phyloP scores from a whole-genome alignment of 2,888 invertebrate genomes.

The Coleophora flavipennella region DNA sequence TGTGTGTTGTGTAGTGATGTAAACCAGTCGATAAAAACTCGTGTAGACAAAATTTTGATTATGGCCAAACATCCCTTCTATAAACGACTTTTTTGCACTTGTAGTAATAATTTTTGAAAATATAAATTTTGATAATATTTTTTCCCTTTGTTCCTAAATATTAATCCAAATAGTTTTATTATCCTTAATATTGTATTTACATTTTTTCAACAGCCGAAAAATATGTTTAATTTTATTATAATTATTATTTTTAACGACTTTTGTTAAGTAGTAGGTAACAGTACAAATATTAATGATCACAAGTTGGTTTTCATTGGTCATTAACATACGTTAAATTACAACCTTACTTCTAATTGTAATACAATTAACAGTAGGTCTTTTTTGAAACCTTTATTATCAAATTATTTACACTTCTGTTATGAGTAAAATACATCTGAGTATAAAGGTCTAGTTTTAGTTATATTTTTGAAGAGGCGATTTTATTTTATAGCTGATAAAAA shows the following conservation, averaged over 20 bases:
- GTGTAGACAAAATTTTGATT: slow-evolving; percentile 55
- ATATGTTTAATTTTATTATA: slow-evolving; percentile 70
- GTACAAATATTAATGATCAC: slow-evolving; percentile 75
- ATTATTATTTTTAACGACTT: slow-evolving; percentile 73
- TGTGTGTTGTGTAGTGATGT: slow-evolving; percentile 48
- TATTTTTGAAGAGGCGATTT: no score
- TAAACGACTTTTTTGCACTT: slow-evolving; percentile 64
- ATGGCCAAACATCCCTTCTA: slow-evolving; percentile 70
- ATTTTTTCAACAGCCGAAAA: slow-evolving; percentile 74
- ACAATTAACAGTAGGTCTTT: slow-evolving; percentile 66
- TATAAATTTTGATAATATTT: slow-evolving; percentile 74
- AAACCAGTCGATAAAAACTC: slow-evolving; percentile 61
- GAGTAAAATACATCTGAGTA: no score
- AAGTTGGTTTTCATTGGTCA: slow-evolving; percentile 75
- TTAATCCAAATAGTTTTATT: slow-evolving; percentile 73
- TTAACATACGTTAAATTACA: slow-evolving; percentile 72
- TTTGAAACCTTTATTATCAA: slow-evolving; percentile 25
- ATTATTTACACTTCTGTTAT: not conserved
- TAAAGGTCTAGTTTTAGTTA: no score
- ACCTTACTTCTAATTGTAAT: slow-evolving; percentile 60
- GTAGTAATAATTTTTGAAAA: slow-evolving; percentile 70
- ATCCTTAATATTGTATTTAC: slow-evolving; percentile 73
- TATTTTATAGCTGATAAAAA: no score
- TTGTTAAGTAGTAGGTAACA: slow-evolving; percentile 75
- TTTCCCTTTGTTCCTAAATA: slow-evolving; percentile 68